Evolutionary conservation across 2,888 invertebrate genomes (phyloP), one percentile per base, ranked within the genome.

Genomic region (Megalurothrips usitatus): DNA sequence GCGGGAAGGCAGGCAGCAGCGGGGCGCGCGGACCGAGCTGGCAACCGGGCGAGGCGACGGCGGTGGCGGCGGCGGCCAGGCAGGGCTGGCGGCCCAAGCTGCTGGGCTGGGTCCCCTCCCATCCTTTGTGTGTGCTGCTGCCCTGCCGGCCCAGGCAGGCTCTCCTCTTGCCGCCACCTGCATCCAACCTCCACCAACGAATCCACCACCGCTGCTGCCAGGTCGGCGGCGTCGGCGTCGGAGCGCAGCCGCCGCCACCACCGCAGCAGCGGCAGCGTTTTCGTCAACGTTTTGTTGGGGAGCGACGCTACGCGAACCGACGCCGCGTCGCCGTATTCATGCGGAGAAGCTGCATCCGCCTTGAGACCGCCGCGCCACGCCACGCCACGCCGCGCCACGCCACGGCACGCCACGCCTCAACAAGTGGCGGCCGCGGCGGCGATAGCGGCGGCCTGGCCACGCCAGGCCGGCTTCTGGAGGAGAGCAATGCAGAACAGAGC

Each of bases 91-190:
- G 58, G 58, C 58, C 58, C 34, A 43, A 43, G 34, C 34, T 43
- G 34, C 34, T 43, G 34, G 34, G 34, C 34, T 43, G 34, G 34
- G 34, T 43, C 34, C 34, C 34, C 34, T 43, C 34, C 34, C 34
- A 43, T 43, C 34, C 34, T 43, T 43, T 43, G 34, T 43, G 34
- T 43, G 34, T 43, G 34, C 34, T 43, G 34, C 34, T 43, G 58
- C 58, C 58, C 19, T 17, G 58, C 19, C 58, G 1, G 52, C 14
- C 52, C 52, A 6, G 49, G 49, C 49, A 52, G 58, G 58, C 19
- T 58, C 58, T n/a, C 58, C n/a, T 58, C n/a, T 17, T 58, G 58
- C 34, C 26, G 68, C 68, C 68, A 75, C 68, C 68, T 75, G 68
- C 68, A 75, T 75, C 68, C 68, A 75, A 26, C 68, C 68, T 43